Evolutionary conservation across 1,140 invertebrate genomes (phyloP).

Genomic region (Trichonephila clavipes): DNA sequence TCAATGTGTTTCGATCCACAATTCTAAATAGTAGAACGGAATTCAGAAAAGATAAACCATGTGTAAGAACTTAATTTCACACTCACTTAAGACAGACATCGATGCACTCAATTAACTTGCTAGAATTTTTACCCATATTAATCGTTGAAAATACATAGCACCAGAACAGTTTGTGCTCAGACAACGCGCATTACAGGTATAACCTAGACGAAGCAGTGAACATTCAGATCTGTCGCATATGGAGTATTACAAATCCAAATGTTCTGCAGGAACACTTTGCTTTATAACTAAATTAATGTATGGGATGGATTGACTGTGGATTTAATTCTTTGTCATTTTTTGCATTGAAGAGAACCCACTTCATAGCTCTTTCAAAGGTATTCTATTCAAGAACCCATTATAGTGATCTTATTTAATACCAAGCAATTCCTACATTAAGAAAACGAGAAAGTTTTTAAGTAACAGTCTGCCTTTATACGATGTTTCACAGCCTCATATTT

Average conservation of each 20-base stretch:
- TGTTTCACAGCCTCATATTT: neutral
- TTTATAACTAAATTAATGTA: neutral
- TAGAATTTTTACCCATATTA: too few relatives aligned
- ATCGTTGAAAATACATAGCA: too few relatives aligned
- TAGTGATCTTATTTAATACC: neutral
- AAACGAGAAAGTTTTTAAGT: neutral
- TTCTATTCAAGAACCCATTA: neutral
- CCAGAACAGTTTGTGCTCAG: too few relatives aligned
- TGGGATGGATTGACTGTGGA: neutral
- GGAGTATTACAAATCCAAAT: neutral
- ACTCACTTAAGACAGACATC: too few relatives aligned
- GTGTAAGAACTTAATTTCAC: too few relatives aligned
- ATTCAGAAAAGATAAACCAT: too few relatives aligned
- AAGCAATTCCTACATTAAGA: neutral
- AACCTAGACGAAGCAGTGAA: neutral
- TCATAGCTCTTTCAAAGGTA: neutral
- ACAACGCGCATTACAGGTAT: neutral
- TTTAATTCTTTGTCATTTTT: neutral
- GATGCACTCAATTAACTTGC: too few relatives aligned
- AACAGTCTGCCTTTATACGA: neutral
- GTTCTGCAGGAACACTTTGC: neutral
- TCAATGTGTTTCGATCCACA: too few relatives aligned
- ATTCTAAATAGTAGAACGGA: too few relatives aligned
- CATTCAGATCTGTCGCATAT: neutral
- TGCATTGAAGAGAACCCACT: neutral